Evolutionary conservation across 2,113 vertebrate genomes (phyloP), one percentile per base, ranked within the genome.

Genomic region (Loxodonta africana): DNA sequence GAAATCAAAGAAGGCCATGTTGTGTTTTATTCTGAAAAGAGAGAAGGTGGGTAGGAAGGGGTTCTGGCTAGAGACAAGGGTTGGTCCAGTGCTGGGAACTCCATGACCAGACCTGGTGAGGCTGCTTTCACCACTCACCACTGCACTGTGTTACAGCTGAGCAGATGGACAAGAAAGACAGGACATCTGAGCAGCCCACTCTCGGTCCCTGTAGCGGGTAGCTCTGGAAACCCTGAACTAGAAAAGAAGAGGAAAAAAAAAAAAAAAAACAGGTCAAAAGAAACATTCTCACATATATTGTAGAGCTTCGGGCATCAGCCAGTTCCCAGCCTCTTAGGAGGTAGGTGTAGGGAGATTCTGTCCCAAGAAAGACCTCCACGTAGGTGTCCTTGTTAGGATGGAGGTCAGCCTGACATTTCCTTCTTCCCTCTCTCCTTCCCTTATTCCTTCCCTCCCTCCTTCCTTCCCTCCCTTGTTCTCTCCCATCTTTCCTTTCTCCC

Each of bases 141-240:
- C 20, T 6, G 37, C 33, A 0, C 44, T 5, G 62, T 0, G 8
- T 11, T 4, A 4, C 0, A 0, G 53, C 8, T 26, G 12, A 10
- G 1, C 53, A 1, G 9, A 25, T 44, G 33, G 0, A 25, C 0
- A 3, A 48, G 25, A 33, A 5, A 3, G 33, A 23, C 30, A 1
- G n/a, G 25, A 25, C 0, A 6, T 8, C 82, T 20, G 2, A 1
- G 28, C 25, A 33, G 44, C 11, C 41, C 51, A 8, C 11, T 3
- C 9, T 23, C 4, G 1, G 51, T 6, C 65, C 33, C 67, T 15
- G 28, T 46, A 21, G 15, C 0, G 1, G 25, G 1, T 30, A 14
- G 0, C 6, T 83, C 30, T 28, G 15, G 23, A 74, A 77, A 53
- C 9, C 1, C 15, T 0, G 3, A 28, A 0, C 9, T 2, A 17